Evolutionary conservation across 2,797 vertebrate genomes (phyloP).

Genomic region (Sebastes taczanowskii): DNA sequence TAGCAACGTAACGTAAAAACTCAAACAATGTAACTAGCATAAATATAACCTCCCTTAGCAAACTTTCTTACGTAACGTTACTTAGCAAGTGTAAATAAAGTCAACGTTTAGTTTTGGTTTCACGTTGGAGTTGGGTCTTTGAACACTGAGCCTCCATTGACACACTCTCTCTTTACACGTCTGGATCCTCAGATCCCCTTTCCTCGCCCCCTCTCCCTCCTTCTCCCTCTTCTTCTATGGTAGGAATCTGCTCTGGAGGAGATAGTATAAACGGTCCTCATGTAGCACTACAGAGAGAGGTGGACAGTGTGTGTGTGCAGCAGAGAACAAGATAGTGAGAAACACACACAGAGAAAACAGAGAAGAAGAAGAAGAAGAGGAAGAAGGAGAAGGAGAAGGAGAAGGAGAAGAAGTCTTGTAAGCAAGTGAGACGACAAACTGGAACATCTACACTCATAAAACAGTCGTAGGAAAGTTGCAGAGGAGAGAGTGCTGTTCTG

Average conservation of each 20-base stretch:
- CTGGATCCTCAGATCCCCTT: background rate
- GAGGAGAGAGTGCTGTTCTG: conserved; percentile 18
- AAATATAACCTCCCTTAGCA: too few relatives aligned
- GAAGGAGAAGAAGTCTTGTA: background rate
- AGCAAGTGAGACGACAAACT: background rate
- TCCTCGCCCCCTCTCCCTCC: background rate
- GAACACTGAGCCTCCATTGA: too few relatives aligned
- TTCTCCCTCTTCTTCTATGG: background rate
- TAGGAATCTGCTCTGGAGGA: conserved; percentile 52
- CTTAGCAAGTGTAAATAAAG: too few relatives aligned
- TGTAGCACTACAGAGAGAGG: conserved; percentile 1
- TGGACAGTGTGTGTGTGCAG: background rate
- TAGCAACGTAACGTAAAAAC: too few relatives aligned
- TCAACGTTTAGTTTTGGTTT: too few relatives aligned
- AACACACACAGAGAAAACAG: too few relatives aligned
- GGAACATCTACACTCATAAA: conserved; percentile 6
- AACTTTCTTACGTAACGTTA: too few relatives aligned
- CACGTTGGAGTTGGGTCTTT: too few relatives aligned
- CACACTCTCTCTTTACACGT: too few relatives aligned
- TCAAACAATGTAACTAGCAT: too few relatives aligned
- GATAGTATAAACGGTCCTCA: conserved; percentile 33
- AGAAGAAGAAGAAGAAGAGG: background rate
- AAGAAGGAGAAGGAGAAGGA: background rate
- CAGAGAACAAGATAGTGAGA: background rate
- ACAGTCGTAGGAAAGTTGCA: background rate